Conservation (phyloP, 2,797 vertebrate species). For the Uromys caudimaculatus region DNA sequence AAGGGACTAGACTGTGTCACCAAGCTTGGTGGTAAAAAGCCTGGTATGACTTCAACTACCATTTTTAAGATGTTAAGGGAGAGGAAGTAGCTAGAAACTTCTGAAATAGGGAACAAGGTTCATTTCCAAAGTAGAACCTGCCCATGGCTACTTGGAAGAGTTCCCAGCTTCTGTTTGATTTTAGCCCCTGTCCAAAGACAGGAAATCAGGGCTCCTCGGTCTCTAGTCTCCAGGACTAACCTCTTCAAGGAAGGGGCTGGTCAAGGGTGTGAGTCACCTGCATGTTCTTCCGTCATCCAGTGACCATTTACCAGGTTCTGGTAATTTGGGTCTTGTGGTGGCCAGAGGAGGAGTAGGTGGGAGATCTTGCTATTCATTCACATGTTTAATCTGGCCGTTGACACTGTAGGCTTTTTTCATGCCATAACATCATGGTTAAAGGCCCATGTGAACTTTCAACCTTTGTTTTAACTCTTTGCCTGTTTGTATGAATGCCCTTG, state of each 20-base stretch:
- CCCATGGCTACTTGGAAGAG: background rate
- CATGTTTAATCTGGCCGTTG: background rate
- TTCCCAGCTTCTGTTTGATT: background rate
- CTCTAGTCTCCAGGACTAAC: background rate
- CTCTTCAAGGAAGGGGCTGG: accelerated
- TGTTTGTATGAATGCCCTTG: background rate
- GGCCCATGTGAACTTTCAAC: background rate
- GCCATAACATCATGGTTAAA: background rate
- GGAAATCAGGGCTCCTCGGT: too few relatives aligned
- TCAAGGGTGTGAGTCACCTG: accelerated
- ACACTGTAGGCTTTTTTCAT: background rate
- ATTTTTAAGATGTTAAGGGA: too few relatives aligned
- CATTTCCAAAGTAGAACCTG: background rate
- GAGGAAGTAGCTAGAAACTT: background rate
- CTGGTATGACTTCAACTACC: background rate
- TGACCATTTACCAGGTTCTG: background rate
- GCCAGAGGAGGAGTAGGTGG: too few relatives aligned
- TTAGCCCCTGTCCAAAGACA: accelerated
- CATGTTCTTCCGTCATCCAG: too few relatives aligned
- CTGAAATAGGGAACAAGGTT: background rate
- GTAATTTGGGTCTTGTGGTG: accelerated
- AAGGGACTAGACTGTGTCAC: background rate
- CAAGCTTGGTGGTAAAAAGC: too few relatives aligned
- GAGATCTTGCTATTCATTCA: background rate
- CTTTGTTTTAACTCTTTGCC: background rate